Evolutionary conservation across 23 tunicate genomes (phyloP), one percentile per base, ranked within the genome.

Genomic region (Halocynthia roretzi): DNA sequence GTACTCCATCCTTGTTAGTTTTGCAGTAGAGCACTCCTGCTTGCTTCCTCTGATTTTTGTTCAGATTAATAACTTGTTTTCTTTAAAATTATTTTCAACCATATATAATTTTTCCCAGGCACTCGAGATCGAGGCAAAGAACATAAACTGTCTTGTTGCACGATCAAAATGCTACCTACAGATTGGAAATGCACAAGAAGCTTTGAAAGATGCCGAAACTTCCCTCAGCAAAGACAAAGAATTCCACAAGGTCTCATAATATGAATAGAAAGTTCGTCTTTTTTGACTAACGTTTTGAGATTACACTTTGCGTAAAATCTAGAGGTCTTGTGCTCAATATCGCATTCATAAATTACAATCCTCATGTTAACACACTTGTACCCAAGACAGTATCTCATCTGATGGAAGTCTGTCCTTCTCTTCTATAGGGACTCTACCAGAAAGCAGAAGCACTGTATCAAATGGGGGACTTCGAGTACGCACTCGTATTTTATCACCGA

Each of bases 401-500:
- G 2, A 15, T 60, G 12, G 62, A 57, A 11, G 14, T 11, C 62
- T 14, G 14, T 15, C 21, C 21, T 12, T 2, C 1, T 14, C 60
- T 65, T 82, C 70, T 82, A 8, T 81, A 92, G 98, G 98, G 98
- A 52, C 54, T 94, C 17, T 88, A 78, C 53, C 95, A 84, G 60
- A 94, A 94, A 88, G 99, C 99, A 55, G 99, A 94, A 70, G 95
- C 99, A 53, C 73, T 94, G 53, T 94, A 87, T 62, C 95, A 88
- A 76, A 88, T 87, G 95, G 99, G 99, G 1, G 95, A 88, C 61
- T 94, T 87, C 75, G 99, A 94, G 78, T 88, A 85, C 72, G 99
- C 99, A 5, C 79, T 94, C 6, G 99, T 94, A 6, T 87, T 87
- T 85, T 94, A 88, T 75, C 99, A 94, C 71, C 76, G 99, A 61